Evolutionary conservation across 2,113 vertebrate genomes (phyloP), one percentile per base, ranked within the genome.

Genomic region (Labeo catla): DNA sequence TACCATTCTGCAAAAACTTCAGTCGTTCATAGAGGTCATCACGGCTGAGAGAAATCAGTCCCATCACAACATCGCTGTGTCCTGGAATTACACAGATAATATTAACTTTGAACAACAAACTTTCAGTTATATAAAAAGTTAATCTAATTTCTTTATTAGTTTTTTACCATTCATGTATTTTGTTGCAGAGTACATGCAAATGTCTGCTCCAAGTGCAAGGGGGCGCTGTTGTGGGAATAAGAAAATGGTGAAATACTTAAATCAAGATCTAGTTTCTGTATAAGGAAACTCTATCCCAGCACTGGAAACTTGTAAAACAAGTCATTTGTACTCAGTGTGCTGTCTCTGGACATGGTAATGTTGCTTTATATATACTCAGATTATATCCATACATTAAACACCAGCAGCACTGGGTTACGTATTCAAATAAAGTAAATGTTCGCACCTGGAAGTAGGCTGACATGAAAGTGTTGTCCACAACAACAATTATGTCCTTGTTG

Each of bases 131-230:
- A 36, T 3, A 11, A 28, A 19, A 43, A 36, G 0, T 13, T 73
- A 61, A 34, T 19, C 11, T 13, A 36, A 2, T 39, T 28, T 6
- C 19, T 21, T 28, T 28, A 28, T 28, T 28, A 28, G 28, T 7
- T 4, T n/a, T 3, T 93, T 94, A 99, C 98, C 98, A 0, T 99
- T 99, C 93, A 99, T 98, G 88, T 99, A 99, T 76, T 99, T 99
- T 84, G 98, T 98, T 54, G 97, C 98, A 52, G 98, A 99, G 86
- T 95, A 96, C 97, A 98, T 96, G 87, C 97, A 99, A 73, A 99
- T 96, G 86, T 99, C 98, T 50, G 98, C 98, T 90, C 97, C 98
- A 76, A 98, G 92, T 63, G 97, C 91, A 87, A 99, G 90, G 77
- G 98, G 98, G 63, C 98, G 96, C 98, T 99, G 89, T 78, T 76